Evolutionary conservation across 2,113 vertebrate genomes (phyloP).

Genomic region (Gymnobelideus leadbeateri): DNA sequence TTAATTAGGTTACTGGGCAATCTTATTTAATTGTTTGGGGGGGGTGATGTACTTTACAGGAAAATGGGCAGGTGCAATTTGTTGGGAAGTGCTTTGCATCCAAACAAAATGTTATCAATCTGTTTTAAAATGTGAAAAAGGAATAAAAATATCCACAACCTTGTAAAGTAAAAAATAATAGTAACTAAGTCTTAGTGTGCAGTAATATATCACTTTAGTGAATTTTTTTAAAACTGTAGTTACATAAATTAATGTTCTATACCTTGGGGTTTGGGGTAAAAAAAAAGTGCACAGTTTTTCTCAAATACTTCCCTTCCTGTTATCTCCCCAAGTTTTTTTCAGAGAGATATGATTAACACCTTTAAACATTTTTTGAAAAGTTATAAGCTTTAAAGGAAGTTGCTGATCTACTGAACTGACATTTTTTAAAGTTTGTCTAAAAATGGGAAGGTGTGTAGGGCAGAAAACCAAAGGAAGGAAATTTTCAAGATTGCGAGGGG

Average conservation of each 20-base stretch:
- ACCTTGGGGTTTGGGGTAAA: background rate
- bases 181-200: background rate
- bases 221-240: constrained; percentile 1
- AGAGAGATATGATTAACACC: background rate
- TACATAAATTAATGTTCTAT: constrained; percentile 10
- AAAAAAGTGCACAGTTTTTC: constrained; percentile 8
- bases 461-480: background rate
- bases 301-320: background rate
- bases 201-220: background rate
- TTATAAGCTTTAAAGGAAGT: background rate
- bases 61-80: rapidly evolving
- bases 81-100: too few relatives aligned
- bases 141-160: background rate
- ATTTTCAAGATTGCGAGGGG: background rate
- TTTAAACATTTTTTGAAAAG: constrained; percentile 5
- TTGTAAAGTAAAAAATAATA: constrained; percentile 25
- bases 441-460: constrained; percentile 14
- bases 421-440: constrained; percentile 25
- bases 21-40: background rate
- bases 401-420: background rate
- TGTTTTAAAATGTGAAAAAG: background rate
- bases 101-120: background rate
- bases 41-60: background rate
- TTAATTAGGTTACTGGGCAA: background rate
- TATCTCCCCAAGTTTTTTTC: background rate